Conservation (phyloP, 2,113 vertebrate genomes). For the Brienomyrus longianalis region DNA sequence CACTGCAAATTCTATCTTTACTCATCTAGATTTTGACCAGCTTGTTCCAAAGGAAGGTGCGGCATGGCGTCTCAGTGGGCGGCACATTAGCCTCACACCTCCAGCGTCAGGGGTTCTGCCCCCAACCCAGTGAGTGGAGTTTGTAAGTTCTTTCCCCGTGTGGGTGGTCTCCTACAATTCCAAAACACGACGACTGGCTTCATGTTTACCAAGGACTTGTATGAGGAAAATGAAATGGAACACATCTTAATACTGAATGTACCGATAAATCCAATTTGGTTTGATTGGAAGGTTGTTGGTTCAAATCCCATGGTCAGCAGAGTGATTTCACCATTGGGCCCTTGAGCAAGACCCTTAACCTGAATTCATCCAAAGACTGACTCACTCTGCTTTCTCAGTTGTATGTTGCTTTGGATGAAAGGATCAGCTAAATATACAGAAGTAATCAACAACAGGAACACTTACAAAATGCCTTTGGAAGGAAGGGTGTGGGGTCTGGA, state of each 20-base stretch:
- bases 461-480: background rate
- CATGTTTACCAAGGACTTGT: background rate
- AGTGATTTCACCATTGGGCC: background rate
- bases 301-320: background rate
- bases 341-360: background rate
- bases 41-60: background rate
- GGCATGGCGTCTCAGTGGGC: background rate
- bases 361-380: background rate
- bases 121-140: background rate
- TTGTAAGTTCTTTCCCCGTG: background rate
- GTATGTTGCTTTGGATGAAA: background rate
- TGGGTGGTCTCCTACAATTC: background rate
- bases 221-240: background rate
- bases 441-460: background rate
- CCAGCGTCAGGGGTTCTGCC: background rate
- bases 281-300: background rate
- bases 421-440: background rate
- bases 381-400: background rate
- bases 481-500: background rate
- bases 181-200: background rate
- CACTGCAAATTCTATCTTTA: background rate
- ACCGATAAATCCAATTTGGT: background rate
- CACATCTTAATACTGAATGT: background rate
- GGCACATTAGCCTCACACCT: background rate
- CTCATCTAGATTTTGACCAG: background rate